A percentile compares a stretch with the other conserved stretches of the same genome.
These are phyloP conservation scores for Abrostola tripartita DNA, from an alignment of 2,888 invertebrate species.

Conservation along the genomic window DNA sequence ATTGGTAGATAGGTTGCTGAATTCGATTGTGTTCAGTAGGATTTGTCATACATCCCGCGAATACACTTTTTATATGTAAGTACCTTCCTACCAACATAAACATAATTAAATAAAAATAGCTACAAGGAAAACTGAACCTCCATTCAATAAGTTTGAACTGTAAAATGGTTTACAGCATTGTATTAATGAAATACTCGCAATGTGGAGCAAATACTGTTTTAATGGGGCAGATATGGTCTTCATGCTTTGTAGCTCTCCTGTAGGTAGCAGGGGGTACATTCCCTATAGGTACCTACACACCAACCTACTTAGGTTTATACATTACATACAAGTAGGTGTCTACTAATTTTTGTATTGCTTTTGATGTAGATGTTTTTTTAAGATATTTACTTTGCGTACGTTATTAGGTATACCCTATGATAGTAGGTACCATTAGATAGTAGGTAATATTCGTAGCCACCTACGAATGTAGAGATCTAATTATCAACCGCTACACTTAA, in stretches of 20 bases:
- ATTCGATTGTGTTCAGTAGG: too few species aligned
- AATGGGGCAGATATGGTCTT: constrained; percentile 1
- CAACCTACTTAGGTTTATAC: not conserved
- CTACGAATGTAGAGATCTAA: too few species aligned
- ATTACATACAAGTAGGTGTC: too few species aligned
- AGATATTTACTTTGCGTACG: too few species aligned
- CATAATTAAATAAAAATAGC: not conserved
- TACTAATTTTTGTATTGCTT: too few species aligned
- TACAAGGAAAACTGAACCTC: constrained; percentile 28
- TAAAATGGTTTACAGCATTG: not conserved
- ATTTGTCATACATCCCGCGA: too few species aligned
- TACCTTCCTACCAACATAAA: not conserved
- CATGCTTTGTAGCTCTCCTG: not conserved
- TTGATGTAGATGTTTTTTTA: too few species aligned
- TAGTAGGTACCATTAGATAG: too few species aligned
- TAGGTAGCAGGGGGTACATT: not conserved
- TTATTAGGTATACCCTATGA: too few species aligned
- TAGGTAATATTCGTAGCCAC: too few species aligned
- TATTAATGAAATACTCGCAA: not conserved
- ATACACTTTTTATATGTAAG: not conserved
- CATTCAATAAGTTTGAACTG: constrained; percentile 24
- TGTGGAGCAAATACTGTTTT: not conserved
- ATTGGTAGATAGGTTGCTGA: too few species aligned
- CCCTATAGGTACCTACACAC: not conserved
- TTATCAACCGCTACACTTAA: too few species aligned